These are phyloP conservation scores for Dolichotis patagonum DNA, from an alignment of 2,113 vertebrate genomes.

Conservation along the genomic window DNA sequence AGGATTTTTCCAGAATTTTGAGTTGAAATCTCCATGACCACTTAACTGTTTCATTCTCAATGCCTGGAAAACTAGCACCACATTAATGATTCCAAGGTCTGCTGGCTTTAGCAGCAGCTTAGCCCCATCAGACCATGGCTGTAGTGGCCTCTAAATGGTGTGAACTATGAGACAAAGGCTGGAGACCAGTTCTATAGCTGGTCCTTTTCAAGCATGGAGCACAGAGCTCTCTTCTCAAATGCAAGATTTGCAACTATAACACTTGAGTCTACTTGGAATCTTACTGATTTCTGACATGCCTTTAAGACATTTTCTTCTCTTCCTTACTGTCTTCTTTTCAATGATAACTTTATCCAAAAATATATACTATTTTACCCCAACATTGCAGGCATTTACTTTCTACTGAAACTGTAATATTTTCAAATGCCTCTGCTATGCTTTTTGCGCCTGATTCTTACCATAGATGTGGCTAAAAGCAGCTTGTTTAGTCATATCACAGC, in stretches of 20 bases:
- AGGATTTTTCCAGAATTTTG: background rate
- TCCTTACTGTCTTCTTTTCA: background rate
- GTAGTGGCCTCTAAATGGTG: background rate
- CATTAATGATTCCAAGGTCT: background rate
- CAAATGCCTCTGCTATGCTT: background rate
- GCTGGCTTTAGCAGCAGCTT: background rate
- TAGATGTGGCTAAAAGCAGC: background rate
- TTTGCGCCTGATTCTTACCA: background rate
- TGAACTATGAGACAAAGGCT: background rate
- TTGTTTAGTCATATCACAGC: background rate
- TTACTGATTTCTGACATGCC: background rate
- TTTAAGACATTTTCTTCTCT: background rate
- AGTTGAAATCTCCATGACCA: background rate
- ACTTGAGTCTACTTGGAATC: background rate
- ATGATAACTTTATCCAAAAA: background rate
- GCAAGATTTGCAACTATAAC: background rate
- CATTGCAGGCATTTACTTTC: background rate
- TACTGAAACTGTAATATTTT: background rate
- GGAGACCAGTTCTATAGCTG: background rate
- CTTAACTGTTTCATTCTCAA: background rate
- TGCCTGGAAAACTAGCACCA: background rate
- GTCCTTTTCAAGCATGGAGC: background rate
- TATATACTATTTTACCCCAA: background rate
- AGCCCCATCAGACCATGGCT: background rate
- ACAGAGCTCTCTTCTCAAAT: background rate